These are phyloP conservation scores for Pentalonia nigronervosa DNA, from an alignment of 1,140 invertebrate genomes.

Conservation along the genomic window DNA sequence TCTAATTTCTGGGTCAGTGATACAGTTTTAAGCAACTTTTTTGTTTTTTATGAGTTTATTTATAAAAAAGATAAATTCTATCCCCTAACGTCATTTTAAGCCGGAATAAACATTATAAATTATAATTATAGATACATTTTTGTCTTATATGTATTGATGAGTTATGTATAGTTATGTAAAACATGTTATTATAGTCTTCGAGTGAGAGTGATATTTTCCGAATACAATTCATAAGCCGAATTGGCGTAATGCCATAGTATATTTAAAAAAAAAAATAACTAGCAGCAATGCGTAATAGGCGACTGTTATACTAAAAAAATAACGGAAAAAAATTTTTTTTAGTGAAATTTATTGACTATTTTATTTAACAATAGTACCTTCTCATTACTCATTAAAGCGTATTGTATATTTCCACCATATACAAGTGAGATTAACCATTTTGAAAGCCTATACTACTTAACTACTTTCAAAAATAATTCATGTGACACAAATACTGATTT, in stretches of 20 bases:
- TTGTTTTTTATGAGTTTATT: neutral
- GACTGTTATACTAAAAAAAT: neutral
- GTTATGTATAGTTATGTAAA: conserved; percentile 9
- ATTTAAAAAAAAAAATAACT: neutral
- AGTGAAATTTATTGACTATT: neutral
- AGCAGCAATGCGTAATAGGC: neutral
- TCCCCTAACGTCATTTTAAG: neutral
- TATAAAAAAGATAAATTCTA: neutral
- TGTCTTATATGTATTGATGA: neutral
- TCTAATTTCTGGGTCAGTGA: neutral
- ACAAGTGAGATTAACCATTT: neutral
- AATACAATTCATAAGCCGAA: neutral
- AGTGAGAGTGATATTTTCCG: neutral
- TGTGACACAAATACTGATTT: neutral
- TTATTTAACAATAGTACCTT: neutral
- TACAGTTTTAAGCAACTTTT: neutral
- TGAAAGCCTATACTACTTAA: neutral
- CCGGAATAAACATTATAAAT: neutral
- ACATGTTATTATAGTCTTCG: neutral
- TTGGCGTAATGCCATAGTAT: conserved; percentile 9
- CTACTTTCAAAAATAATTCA: neutral
- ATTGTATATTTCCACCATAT: neutral
- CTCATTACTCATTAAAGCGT: neutral
- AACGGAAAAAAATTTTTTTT: neutral
- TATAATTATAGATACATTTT: neutral